A percentile compares a stretch with the other conserved stretches of the same genome.
phyloP scores from a whole-genome alignment of 37 sponge, comb jelly and placozoan genomes.

The Spongia lamella region DNA sequence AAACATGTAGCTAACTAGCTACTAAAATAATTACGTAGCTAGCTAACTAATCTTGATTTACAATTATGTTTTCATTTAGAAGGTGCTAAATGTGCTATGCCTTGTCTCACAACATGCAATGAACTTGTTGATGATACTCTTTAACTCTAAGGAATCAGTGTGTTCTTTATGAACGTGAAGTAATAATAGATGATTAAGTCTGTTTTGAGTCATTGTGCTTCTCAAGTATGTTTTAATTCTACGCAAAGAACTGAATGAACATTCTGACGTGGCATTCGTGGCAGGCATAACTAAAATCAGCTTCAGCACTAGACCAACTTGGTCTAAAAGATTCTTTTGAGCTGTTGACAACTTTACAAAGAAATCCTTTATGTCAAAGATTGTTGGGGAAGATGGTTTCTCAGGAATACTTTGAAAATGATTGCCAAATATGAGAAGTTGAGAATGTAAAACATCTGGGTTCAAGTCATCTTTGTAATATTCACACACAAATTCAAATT shows the following conservation, averaged over 20 bases:
- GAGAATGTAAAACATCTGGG: not conserved
- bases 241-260: slow-evolving; percentile 45
- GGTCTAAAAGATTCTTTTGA: slow-evolving; percentile 19
- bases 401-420: slow-evolving; percentile 1
- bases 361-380: slow-evolving; percentile 29
- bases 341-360: slow-evolving; percentile 12
- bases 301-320: slow-evolving; percentile 20
- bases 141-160: slow-evolving; percentile 35
- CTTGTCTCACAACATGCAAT: too few species aligned
- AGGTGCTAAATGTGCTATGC: too few species aligned
- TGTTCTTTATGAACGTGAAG: slow-evolving; percentile 49
- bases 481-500: slow-evolving; percentile 9
- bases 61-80: too few species aligned
- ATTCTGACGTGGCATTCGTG: slow-evolving; percentile 48
- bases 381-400: not conserved
- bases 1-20: too few species aligned
- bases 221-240: slow-evolving; percentile 21
- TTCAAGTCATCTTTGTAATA: slow-evolving; percentile 40
- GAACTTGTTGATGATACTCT: too few species aligned
- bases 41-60: too few species aligned
- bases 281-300: slow-evolving; percentile 58
- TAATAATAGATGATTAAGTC: slow-evolving; percentile 43
- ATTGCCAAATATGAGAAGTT: slow-evolving; percentile 20
- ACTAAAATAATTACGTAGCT: too few species aligned
- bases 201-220: slow-evolving; percentile 36